Evolutionary conservation across 2,797 vertebrate species (phyloP).

Genomic region (Bradypodion pumilum): DNA sequence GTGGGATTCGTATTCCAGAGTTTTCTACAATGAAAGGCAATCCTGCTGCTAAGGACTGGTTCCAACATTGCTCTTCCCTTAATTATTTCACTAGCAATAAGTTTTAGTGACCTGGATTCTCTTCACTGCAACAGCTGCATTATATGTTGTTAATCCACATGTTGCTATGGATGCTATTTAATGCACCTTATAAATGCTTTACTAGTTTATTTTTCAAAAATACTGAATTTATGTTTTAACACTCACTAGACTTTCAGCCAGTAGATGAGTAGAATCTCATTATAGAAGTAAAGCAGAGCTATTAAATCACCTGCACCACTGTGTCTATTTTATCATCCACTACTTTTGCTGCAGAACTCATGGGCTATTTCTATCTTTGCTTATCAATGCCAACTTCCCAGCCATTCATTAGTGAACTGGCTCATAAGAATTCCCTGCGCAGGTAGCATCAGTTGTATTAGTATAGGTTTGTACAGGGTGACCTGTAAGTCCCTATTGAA

Average conservation of each 20-base stretch:
- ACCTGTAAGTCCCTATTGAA: too few species aligned
- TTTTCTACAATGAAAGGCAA: background rate
- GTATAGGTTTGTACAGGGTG: background rate
- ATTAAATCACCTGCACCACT: background rate
- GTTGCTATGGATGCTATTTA: background rate
- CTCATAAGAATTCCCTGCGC: background rate
- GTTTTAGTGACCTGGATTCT: background rate
- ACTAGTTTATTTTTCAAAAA: background rate
- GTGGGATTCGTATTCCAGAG: conserved; percentile 36
- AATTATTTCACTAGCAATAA: background rate
- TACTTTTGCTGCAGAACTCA: background rate
- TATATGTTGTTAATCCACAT: background rate
- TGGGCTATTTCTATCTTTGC: background rate
- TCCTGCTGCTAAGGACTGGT: background rate
- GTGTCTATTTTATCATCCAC: background rate
- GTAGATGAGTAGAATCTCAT: background rate
- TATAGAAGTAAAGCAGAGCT: background rate
- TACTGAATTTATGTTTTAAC: background rate
- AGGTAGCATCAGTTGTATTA: background rate
- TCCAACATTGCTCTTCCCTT: background rate
- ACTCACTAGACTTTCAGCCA: background rate
- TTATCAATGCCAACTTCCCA: background rate
- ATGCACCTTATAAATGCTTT: background rate
- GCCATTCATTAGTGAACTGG: background rate
- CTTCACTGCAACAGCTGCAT: background rate